Evolutionary conservation across 2,797 vertebrate genomes (phyloP).

Genomic region (Mycteria americana): DNA sequence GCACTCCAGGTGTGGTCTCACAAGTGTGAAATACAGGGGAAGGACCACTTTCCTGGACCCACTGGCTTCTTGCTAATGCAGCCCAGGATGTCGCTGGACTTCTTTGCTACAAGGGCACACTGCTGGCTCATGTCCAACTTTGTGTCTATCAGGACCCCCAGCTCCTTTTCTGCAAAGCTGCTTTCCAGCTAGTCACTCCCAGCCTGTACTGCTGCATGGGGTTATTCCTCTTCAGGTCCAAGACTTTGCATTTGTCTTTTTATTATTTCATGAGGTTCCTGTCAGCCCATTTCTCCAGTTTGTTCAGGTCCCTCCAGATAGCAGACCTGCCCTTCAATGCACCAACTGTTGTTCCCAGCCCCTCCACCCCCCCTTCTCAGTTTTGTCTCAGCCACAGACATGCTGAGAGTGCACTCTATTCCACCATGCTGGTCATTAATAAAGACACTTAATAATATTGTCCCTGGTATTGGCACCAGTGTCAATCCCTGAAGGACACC

Average conservation of each 20-base stretch:
- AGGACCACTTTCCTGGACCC: not conserved
- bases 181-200: not conserved
- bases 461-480: not conserved
- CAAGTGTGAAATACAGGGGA: not conserved
- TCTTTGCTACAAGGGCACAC: not conserved
- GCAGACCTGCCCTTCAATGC: not conserved
- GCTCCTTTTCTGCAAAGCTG: not conserved
- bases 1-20: not conserved
- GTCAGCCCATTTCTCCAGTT: not conserved
- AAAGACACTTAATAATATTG: not conserved
- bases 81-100: not conserved
- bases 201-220: not conserved
- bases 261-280: not conserved
- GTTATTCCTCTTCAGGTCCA: not conserved
- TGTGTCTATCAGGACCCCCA: not conserved
- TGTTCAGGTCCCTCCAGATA: not conserved
- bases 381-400: not conserved
- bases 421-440: not conserved
- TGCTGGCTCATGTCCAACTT: not conserved
- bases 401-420: not conserved
- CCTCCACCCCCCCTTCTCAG: not conserved
- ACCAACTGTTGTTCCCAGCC: not conserved
- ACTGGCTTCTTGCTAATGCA: not conserved
- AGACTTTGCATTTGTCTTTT: not conserved
- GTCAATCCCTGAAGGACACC: not conserved